These are phyloP conservation scores for Ischnura elegans DNA, from an alignment of 2,888 invertebrate genomes.

Conservation along the genomic window DNA sequence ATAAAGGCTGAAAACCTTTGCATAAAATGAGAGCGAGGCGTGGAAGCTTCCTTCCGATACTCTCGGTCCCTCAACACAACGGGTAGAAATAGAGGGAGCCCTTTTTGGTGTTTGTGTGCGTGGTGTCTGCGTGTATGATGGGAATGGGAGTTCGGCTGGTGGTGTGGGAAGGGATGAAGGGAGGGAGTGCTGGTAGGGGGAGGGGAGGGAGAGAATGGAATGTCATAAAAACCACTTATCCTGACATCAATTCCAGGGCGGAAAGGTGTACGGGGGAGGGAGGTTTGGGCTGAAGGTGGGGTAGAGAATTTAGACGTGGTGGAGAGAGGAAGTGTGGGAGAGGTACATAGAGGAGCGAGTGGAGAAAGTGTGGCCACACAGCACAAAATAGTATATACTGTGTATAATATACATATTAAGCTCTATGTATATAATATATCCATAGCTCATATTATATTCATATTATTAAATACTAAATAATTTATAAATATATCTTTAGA, in stretches of 20 bases:
- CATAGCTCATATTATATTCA: too few species aligned
- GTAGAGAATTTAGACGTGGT: not conserved
- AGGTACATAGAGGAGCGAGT: not conserved
- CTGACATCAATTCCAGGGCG: slow-evolving; percentile 57
- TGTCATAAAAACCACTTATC: slow-evolving; percentile 61
- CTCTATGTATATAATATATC: too few species aligned
- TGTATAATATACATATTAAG: too few species aligned
- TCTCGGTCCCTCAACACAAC: too few species aligned
- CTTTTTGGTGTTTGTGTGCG: too few species aligned
- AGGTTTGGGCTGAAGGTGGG: not conserved
- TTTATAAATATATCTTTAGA: too few species aligned
- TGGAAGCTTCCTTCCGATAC: not conserved
- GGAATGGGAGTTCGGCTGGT: not conserved
- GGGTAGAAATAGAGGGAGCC: too few species aligned
- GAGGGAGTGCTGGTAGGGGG: not conserved
- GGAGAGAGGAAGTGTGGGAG: not conserved
- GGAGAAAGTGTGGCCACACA: too few species aligned
- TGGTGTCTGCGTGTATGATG: too few species aligned
- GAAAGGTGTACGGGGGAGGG: slow-evolving; percentile 29
- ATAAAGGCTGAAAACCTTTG: not conserved
- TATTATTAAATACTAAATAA: too few species aligned
- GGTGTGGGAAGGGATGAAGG: not conserved
- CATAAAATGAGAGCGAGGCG: not conserved
- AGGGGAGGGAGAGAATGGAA: slow-evolving; percentile 23
- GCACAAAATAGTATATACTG: too few species aligned